A percentile compares a stretch with the other conserved stretches of the same genome.
Evolutionary conservation across 2,113 vertebrate genomes (phyloP).

Genomic region (Brachyhypopomus gauderio): DNA sequence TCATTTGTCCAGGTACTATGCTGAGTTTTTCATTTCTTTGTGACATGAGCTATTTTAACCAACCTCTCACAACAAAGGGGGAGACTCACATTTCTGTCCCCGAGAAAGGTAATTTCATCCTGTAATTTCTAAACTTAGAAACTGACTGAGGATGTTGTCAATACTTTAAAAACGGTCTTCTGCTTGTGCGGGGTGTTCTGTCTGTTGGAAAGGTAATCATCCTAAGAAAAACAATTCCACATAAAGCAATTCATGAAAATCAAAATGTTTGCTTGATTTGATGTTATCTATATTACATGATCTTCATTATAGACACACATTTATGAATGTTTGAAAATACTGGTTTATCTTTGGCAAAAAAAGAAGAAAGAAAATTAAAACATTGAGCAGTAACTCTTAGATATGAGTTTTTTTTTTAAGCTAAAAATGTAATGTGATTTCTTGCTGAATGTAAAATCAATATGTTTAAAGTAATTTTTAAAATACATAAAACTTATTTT

Average conservation of each 20-base stretch:
- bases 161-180: background rate
- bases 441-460: too few species aligned
- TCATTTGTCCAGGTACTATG: slow-evolving; percentile 6
- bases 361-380: background rate
- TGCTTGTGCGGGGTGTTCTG: background rate
- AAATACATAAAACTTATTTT: too few species aligned
- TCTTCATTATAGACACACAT: background rate
- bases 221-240: background rate
- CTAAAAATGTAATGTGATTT: too few species aligned
- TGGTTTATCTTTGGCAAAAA: background rate
- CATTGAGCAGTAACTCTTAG: too few species aligned
- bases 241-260: background rate
- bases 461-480: too few species aligned
- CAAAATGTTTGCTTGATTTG: background rate
- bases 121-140: slow-evolving; percentile 58
- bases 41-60: slow-evolving; percentile 30
- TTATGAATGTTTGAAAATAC: background rate
- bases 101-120: slow-evolving; percentile 47
- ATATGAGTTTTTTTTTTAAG: too few species aligned
- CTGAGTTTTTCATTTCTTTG: slow-evolving; percentile 1
- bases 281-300: background rate
- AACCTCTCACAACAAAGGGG: slow-evolving; percentile 7
- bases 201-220: background rate
- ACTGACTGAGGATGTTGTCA: slow-evolving; percentile 24
- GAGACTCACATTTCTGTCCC: slow-evolving; percentile 36